Evolutionary conservation across 2,888 invertebrate species (phyloP), one percentile per base, ranked within the genome.

Genomic region (Rotaria macrura): DNA sequence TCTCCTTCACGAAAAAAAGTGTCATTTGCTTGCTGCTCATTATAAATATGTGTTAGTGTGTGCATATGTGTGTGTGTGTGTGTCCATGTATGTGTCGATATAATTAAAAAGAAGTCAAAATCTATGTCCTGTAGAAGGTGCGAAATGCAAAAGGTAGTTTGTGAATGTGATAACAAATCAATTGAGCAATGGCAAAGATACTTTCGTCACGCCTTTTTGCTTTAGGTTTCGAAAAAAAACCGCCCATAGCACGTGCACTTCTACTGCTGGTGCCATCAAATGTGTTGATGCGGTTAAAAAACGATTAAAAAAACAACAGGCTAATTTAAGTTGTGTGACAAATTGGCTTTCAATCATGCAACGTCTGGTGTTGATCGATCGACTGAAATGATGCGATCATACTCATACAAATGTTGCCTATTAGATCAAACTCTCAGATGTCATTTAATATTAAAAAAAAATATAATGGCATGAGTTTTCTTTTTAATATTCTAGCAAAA

Each of bases 281-380:
- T 65, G 65, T 34, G 65, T 65, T 65, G 65, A 65, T 65, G 65
- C 65, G 65, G 65, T 65, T 65, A 65, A 65, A 65, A 65, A 65
- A 65, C 65, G 65, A 65, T 65, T 65, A 65, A 65, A 65, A 29
- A 20, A 52, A 65, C 65, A 65, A 65, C 65, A 65, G 65, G 38
- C 65, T 17, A 65, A 65, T 65, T 65, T 38, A 20, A 20, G 34
- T 65, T 65, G 65, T 65, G 65, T 65, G 65, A 65, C 65, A 65
- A 65, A 65, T 65, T 65, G 65, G 65, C 65, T 65, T 34, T 65
- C 65, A 65, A 65, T 65, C 65, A 65, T 65, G 65, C 65, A 65
- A 65, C 65, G 65, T 65, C 65, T 65, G 65, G 34, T 65, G 65
- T 65, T 65, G 65, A 65, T 65, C 65, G 65, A 65, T 65, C 34